phyloP scores from a whole-genome alignment of 35 echinoderm and acorn worm genomes.

The Heliocidaris erythrogramma region DNA sequence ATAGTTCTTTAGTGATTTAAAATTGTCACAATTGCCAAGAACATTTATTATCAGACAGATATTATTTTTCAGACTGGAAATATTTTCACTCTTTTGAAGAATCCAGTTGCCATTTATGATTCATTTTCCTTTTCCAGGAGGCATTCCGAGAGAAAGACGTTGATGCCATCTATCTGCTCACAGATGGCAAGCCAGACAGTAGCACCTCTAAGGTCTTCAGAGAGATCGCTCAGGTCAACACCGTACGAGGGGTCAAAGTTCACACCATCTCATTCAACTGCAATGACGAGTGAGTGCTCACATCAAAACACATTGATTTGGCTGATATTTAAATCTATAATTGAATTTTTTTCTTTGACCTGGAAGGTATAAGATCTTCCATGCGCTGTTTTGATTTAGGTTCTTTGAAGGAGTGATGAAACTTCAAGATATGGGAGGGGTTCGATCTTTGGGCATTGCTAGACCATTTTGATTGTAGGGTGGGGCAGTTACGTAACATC shows the following conservation, averaged over 20 bases:
- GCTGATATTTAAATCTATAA: too few species aligned
- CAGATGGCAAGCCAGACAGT: slow-evolving; percentile 96
- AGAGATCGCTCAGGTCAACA: slow-evolving; percentile 88
- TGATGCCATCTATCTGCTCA: slow-evolving; percentile 86
- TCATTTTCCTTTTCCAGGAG: slow-evolving; percentile 50
- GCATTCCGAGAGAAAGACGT: slow-evolving; percentile 86
- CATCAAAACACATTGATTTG: too few species aligned
- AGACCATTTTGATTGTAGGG: too few species aligned
- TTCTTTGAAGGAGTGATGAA: neutral
- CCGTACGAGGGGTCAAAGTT: slow-evolving; percentile 89
- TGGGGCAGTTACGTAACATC: neutral
- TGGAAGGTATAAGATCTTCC: neutral
- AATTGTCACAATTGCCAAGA: too few species aligned
- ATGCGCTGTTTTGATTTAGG: neutral
- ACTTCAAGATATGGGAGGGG: too few species aligned
- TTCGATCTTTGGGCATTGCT: too few species aligned
- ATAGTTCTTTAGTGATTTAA: too few species aligned
- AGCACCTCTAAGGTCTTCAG: slow-evolving; percentile 82
- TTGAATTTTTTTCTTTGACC: neutral
- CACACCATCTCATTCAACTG: slow-evolving; percentile 99
- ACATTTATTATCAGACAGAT: too few species aligned
- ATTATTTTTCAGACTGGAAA: too few species aligned
- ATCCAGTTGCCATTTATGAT: too few species aligned
- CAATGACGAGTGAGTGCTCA: slow-evolving; percentile 92
- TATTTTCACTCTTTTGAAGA: too few species aligned